phyloP scores from a whole-genome alignment of 2,888 invertebrate species.

The Diaphora mendica region DNA sequence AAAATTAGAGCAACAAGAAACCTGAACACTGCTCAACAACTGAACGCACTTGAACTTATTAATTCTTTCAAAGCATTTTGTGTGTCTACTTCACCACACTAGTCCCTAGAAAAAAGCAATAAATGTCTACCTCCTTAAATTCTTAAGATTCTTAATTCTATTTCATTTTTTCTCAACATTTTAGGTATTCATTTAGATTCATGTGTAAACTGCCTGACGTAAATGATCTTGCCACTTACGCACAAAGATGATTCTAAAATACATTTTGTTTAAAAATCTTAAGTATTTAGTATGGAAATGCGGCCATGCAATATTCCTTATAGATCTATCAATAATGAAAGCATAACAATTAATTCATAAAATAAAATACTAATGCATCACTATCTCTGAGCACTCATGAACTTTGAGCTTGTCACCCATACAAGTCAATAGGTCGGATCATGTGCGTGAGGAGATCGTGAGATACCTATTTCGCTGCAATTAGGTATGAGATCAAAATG shows the following conservation, averaged over 20 bases:
- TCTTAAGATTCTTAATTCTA: not conserved
- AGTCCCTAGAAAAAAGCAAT: no score
- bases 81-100: no score
- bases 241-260: not conserved
- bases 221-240: not conserved
- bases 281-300: not conserved
- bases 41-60: no score
- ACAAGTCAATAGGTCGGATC: not conserved
- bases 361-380: not conserved
- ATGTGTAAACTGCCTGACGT: not conserved
- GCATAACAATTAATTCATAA: not conserved
- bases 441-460: no score
- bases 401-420: conserved; percentile 9
- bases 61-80: no score
- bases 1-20: no score
- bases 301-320: not conserved
- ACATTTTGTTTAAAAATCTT: not conserved
- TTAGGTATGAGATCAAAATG: not conserved
- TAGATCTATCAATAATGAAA: not conserved
- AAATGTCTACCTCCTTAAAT: not conserved
- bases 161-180: no score
- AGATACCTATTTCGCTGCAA: not conserved
- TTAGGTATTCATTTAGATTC: not conserved
- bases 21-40: no score
- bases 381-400: conserved; percentile 10